Base-by-base conservation (phyloP, 1,140 invertebrate genomes). In the Euglossa dilemma region DNA sequence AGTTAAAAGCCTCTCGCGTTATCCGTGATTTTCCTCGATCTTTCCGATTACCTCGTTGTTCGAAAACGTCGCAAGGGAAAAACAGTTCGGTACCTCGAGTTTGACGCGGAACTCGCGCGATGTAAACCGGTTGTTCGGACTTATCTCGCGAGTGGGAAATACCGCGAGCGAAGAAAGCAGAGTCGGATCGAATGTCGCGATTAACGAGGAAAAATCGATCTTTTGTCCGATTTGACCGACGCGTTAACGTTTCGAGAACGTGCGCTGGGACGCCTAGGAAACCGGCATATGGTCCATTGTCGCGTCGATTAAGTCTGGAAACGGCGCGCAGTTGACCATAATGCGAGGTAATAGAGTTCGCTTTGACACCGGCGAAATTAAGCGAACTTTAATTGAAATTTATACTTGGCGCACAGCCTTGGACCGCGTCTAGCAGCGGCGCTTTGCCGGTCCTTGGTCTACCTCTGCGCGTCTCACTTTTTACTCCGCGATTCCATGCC, bases 321-420 rank as follows among this genome's bases (percentile, higher is more conserved):
- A 63, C 56, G 84, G 57, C 36, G 18, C 69, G 73, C 82, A 80
- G 86, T 87, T 87, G 84, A 80, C 82, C 82, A 79, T 87, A 87
- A 87, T 87, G 82, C 85, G 73, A 81, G 77, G 82, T 87, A 87
- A 87, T 87, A 84, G 82, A 87, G 82, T 28, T 23, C 77, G 86
- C 85, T 87, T 87, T 87, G 86, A 87, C 69, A 69, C 52, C 61
- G 12, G 43, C 57, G 75, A 87, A 87, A 87, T 87, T 87, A 87
- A 87, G 86, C 80, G 85, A 87, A 83, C 82, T 73, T 86, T 87
- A 75, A 87, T 87, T 87, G 85, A 87, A 87, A 87, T 87, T 84
- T 87, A 87, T 84, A 73, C 61, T 52, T 50, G 56, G 23, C 50
- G n/a, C 54, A 56, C 70, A 47, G 47, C 50, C 36, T 20, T n/a